These are phyloP conservation scores for Lacanobia wlatinum DNA, from an alignment of 2,888 invertebrate genomes.

Conservation along the genomic window DNA sequence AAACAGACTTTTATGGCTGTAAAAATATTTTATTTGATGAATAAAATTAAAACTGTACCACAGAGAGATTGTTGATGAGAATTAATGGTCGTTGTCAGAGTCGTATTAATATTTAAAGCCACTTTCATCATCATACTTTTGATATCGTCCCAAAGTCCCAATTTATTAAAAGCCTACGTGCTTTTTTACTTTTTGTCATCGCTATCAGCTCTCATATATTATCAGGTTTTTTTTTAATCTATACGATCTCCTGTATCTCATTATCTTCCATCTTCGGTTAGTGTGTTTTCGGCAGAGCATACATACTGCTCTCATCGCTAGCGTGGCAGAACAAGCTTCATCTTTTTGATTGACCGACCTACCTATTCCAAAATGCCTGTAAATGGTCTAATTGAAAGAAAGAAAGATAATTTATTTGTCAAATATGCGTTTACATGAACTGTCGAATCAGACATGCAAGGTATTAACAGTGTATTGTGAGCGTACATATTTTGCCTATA, in stretches of 20 bases:
- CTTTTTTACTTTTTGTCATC: neutral
- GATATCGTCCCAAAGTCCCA: neutral
- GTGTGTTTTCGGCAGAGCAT: too few species aligned
- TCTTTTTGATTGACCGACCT: too few species aligned
- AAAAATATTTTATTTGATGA: conserved; percentile 35
- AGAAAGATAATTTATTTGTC: too few species aligned
- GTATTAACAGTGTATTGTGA: too few species aligned
- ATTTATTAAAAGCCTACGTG: neutral
- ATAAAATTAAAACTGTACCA: conserved; percentile 1
- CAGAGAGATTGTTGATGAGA: conserved; percentile 14
- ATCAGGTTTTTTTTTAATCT: neutral
- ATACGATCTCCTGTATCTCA: neutral
- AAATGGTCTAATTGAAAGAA: too few species aligned
- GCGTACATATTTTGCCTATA: too few species aligned
- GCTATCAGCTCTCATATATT: neutral
- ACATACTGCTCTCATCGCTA: too few species aligned
- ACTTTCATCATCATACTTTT: conserved; percentile 11
- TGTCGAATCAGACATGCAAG: too few species aligned
- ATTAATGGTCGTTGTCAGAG: conserved; percentile 12
- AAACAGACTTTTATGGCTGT: neutral
- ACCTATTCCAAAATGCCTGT: too few species aligned
- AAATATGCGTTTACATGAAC: too few species aligned
- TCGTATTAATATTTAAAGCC: conserved; percentile 30
- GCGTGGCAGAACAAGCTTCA: too few species aligned
- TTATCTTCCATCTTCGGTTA: too few species aligned